Evolutionary conservation across 2,797 vertebrate genomes (phyloP), one percentile per base, ranked within the genome.

Genomic region (Intellagama lesueurii): DNA sequence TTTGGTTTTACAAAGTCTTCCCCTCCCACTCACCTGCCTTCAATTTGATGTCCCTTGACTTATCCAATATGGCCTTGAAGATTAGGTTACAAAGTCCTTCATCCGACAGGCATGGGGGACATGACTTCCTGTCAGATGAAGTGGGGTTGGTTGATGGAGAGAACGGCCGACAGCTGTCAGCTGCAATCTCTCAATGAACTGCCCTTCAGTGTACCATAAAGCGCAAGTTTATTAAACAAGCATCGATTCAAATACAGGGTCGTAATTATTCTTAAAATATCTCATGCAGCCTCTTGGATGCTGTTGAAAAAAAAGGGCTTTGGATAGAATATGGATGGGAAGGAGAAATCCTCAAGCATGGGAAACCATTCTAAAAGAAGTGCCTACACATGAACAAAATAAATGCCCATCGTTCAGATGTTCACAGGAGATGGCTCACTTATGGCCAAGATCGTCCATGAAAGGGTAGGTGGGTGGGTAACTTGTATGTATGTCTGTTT

Each of bases 121-220:
- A 64, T 17, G 52, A 14, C 83, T 66, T 85, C 52, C 83, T 52
- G 77, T 86, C 77, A 81, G 44, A 75, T 76, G 32, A 73, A 85
- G 76, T 7, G 40, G 76, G 73, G 26, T 52, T 49, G 24, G 52
- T 49, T 86, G 83, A 86, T 22, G 24, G n/a, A 56, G 44, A 49
- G 40, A 81, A 49, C 16, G 3, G 22, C 56, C 47, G 88, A 81
- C 78, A 89, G 78, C 84, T 86, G 88, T 86, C 88, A 89, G 78
- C 24, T 85, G 35, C 76, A 75, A 89, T 85, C 69, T 75, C 64
- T 89, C 56, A 73, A 56, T 80, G 77, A 81, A 68, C 44, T 86
- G 78, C 78, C 78, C 78, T 82, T 86, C 17, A 4, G 79, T 52
- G 70, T 68, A 40, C 56, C 24, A 26, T 86, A 81, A 77, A 89